phyloP scores from a whole-genome alignment of 1,140 invertebrate species.

The Ganaspis sp. region DNA sequence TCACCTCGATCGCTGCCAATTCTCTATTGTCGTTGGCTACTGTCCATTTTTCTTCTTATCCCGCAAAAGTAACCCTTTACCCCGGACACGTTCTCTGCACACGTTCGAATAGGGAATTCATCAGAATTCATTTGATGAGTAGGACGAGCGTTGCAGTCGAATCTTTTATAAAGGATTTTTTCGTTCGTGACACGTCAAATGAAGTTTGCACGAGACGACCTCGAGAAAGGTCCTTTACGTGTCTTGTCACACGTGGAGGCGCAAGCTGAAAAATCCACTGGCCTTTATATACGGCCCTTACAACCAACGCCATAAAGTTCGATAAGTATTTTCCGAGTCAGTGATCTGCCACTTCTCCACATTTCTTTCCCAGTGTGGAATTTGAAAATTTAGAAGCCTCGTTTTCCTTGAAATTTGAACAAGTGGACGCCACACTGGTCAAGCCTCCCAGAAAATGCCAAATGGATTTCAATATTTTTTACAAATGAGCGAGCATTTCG shows the following conservation, averaged over 20 bases:
- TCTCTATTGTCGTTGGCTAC: conserved; percentile 61
- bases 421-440: background rate
- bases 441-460: background rate
- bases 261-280: background rate
- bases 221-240: background rate
- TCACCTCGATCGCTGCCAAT: conserved; percentile 60
- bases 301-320: conserved; percentile 19
- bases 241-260: background rate
- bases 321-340: conserved; percentile 31
- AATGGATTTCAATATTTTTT: background rate
- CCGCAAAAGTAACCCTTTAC: background rate
- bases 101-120: background rate
- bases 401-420: conserved; percentile 7
- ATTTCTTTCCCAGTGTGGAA: background rate
- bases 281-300: background rate
- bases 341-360: background rate
- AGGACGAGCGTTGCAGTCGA: conserved; percentile 37
- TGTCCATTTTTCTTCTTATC: conserved; percentile 52
- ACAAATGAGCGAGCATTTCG: background rate
- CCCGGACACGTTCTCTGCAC: background rate
- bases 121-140: conserved; percentile 48
- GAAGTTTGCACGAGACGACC: conserved; percentile 3
- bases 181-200: conserved; percentile 6
- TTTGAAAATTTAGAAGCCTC: background rate
- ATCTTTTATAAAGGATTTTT: conserved; percentile 30